Evolutionary conservation across 2,797 vertebrate genomes (phyloP).

Genomic region (Hybognathus amarus): DNA sequence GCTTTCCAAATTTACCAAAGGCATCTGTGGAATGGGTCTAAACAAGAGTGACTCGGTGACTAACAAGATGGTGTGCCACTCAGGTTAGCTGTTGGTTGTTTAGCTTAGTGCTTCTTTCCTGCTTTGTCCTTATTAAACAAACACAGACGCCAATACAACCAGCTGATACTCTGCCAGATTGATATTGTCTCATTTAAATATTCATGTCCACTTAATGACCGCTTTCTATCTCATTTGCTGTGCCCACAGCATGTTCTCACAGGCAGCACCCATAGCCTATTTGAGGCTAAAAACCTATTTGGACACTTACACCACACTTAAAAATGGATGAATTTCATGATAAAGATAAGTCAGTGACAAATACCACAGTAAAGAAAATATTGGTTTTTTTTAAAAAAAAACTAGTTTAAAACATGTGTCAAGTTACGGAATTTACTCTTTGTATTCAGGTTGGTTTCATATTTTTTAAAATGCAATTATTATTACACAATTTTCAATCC

Average conservation of each 20-base stretch:
- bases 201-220: slow-evolving; percentile 32
- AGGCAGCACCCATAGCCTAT: neutral
- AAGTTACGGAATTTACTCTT: neutral
- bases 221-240: slow-evolving; percentile 41
- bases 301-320: neutral
- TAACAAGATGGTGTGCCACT: slow-evolving; percentile 13
- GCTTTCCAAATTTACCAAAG: slow-evolving; percentile 33
- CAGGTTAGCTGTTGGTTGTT: slow-evolving; percentile 1
- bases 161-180: slow-evolving; percentile 21
- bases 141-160: slow-evolving; percentile 21
- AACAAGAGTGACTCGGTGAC: slow-evolving; percentile 11
- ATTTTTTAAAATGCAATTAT: neutral
- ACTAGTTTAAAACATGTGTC: neutral
- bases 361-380: neutral
- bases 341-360: neutral
- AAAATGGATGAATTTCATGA: neutral
- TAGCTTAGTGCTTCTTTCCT: no score
- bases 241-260: slow-evolving; percentile 33
- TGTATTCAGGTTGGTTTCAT: neutral
- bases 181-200: slow-evolving; percentile 35
- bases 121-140: neutral
- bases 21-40: slow-evolving; percentile 45
- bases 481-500: neutral
- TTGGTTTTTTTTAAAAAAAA: no score
- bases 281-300: neutral